Conservation (phyloP, 1,140 invertebrate species). For the Euschistus heros region DNA sequence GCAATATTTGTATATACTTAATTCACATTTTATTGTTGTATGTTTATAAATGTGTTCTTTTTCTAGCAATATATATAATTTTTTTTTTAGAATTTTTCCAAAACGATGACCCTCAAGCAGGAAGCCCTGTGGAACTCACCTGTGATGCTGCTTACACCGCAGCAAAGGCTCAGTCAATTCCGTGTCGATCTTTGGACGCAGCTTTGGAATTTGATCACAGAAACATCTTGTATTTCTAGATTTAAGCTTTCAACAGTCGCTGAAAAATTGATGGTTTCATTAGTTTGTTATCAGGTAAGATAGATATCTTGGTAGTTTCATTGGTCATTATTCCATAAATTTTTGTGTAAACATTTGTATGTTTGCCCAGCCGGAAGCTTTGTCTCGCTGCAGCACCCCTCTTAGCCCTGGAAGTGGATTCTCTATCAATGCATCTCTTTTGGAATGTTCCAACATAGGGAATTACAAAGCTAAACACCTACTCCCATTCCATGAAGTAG, state of each 20-base stretch:
- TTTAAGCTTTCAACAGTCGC: conserved; percentile 57
- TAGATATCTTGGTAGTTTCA: neutral
- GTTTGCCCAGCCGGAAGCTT: conserved; percentile 55
- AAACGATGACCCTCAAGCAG: conserved; percentile 44
- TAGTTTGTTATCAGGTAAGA: conserved; percentile 62
- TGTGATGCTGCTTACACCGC: conserved; percentile 68
- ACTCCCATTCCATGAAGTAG: conserved; percentile 69
- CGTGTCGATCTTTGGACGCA: conserved; percentile 69
- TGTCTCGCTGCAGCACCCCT: conserved; percentile 71
- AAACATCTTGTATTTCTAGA: conserved; percentile 44
- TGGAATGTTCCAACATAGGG: conserved; percentile 13
- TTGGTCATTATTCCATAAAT: no score
- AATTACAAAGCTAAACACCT: conserved; percentile 21
- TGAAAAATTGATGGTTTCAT: conserved; percentile 61
- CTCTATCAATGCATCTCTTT: conserved; percentile 27
- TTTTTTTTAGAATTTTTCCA: conserved; percentile 8
- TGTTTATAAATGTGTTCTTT: neutral
- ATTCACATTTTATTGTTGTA: neutral
- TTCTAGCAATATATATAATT: neutral
- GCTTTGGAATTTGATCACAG: conserved; percentile 58
- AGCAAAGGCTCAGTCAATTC: conserved; percentile 67
- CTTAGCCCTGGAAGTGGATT: conserved; percentile 53
- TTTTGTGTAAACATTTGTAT: neutral
- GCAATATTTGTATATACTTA: conserved; percentile 1
- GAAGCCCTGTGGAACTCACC: conserved; percentile 66